Evolutionary conservation across 2,888 invertebrate genomes (phyloP), one percentile per base, ranked within the genome.

Genomic region (Odontocerum albicorne): DNA sequence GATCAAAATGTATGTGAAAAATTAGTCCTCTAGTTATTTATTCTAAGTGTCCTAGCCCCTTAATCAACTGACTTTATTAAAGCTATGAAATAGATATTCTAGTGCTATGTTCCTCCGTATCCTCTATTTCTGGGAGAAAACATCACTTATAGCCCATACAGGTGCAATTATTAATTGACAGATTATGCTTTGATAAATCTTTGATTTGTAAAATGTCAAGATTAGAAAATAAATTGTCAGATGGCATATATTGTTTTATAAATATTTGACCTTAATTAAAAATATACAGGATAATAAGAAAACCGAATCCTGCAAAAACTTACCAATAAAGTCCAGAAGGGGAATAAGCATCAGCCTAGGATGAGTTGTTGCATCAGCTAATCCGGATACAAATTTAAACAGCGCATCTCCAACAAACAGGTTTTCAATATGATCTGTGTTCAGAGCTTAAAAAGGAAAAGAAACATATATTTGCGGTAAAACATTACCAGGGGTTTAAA

Each of bases 371-470:
- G 87, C 86, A 38, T 83, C 81, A n/a, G 87, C 86, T 58, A 95
- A 75, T 2, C 87, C 86, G 20, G 87, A 82, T 49, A 94, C 79
- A 62, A 95, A 79, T 72, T 90, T 88, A 67, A 92, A 93, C n/a
- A 94, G 85, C 15, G 91, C 91, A 67, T 95, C 94, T 1, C 90
- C 89, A 47, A 93, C 85, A 0, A 90, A 88, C 20, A 86, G 80
- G 6, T 88, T 86, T 64, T 88, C 87, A n/a, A 49, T 33, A 7
- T 33, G 17, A 32, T 57, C 54, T 15, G 27, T 16, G 16, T 56
- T 46, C 13, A 50, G 35, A 19, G 27, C 72, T 40, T 70, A 58
- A 51, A 76, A 73, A 1, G 70, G 64, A 44, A 61, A 39, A n/a
- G n/a, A 27, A 20, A 38, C 39, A 54, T 21, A 16, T 50, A 38